Evolutionary conservation across 1,140 invertebrate species (phyloP), one percentile per base, ranked within the genome.

Genomic region (Proales similis): DNA sequence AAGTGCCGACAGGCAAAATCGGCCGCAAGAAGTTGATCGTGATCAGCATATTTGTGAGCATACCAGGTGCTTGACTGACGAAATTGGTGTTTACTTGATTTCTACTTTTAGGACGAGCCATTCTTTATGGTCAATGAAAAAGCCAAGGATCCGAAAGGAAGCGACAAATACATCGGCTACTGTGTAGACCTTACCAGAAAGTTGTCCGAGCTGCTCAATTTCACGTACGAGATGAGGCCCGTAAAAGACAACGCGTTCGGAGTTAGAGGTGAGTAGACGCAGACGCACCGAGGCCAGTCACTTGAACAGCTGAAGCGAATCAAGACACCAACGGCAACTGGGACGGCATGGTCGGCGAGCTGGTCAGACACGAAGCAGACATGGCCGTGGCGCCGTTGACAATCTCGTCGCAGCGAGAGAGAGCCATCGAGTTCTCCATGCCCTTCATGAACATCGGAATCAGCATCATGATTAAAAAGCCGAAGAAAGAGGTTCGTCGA

Each of bases 401-500:
- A 2, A 70, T 70, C 12, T 68, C 53, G n/a, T 46, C 66, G 0
- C 64, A 64, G 29, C 27, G 69, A 63, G 67, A 67, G 45, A 39
- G 63, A 49, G 67, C 67, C 4, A 63, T 70, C 3, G 67, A 69
- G 19, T 70, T 70, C 49, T 67, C 68, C 7, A 69, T 67, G 36
- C 69, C 68, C 11, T 70, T 68, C 61, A 65, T 70, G 61, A 68
- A 66, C 42, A 66, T 70, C 12, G 69, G 68, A 7, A 69, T 70
- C 33, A 66, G 64, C 33, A 68, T 70, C 9, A 70, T 70, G 68
- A 69, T 70, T 27, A 68, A 68, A 64, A 69, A 66, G 46, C 65
- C 65, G 7, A 60, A 66, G 47, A 65, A 67, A 51, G 24, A 61
- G 27, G 39, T 61, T 33, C 22, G 7, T 20, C 6, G n/a, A 22